Evolutionary conservation across 2,797 vertebrate genomes (phyloP), one percentile per base, ranked within the genome.

Genomic region (Spinibarbus caldwelli): DNA sequence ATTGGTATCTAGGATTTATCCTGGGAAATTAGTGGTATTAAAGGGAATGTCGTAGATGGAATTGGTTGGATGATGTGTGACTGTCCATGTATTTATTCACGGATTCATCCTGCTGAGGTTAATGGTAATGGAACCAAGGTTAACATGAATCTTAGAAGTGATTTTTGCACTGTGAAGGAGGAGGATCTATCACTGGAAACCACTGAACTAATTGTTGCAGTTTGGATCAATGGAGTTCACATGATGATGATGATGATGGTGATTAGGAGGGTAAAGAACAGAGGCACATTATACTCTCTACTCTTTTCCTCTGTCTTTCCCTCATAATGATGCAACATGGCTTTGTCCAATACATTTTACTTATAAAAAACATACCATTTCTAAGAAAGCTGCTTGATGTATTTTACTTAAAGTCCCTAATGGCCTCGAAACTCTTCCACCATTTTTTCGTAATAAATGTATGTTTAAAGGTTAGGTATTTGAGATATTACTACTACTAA

Each of bases 121-220:
- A 87, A 84, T 79, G 31, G 52, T 75, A 81, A 68, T 70, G 29
- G 21, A 38, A 23, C 41, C 31, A 71, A 64, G 72, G 73, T 59
- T 84, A 84, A 86, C 49, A 36, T 62, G 26, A 78, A 19, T 82
- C 72, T 26, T 26, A 59, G 10, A 70, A 70, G 36, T 31, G 49
- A 38, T 38, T 26, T 54, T 71, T 14, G 21, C 23, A 54, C 31
- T 14, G 49, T 21, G 72, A 52, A 67, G 57, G 17, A 75, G 31
- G 41, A 17, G 3, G 34, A 17, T 36, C 8, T 41, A 70, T 54
- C 9, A 38, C 7, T 64, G 41, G 10, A 31, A 64, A 31, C 31
- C 1, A n/a, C 6, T 67, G 21, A 11, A 52, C 62, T 36, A 17
- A 67, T 23, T 54, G 23, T 31, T 41, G 45, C n/a, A 41, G 82